Percentiles rank a stretch among this genome's conserved stretches.
These are phyloP conservation scores for Amblyornis subalaris DNA, from an alignment of 2,113 vertebrate genomes.

Conservation along the genomic window DNA sequence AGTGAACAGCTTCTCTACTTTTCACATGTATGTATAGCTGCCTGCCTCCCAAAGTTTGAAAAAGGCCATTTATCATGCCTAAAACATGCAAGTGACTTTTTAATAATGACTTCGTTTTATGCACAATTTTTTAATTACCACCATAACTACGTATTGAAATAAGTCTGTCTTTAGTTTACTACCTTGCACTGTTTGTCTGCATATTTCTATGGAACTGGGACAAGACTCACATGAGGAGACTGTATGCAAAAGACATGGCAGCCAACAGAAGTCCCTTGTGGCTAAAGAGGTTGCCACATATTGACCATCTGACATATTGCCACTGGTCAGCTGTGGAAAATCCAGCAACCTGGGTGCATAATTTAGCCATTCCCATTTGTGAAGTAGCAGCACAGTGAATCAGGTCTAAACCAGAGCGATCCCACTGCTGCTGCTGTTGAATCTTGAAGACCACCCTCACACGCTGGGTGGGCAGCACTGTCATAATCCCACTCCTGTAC, in stretches of 20 bases:
- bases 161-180: not conserved
- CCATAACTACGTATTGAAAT: not conserved
- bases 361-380: not conserved
- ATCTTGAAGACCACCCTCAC: not conserved
- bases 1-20: not conserved
- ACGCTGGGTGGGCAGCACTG: not conserved
- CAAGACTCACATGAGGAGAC: not conserved
- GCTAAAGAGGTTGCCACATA: not conserved
- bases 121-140: not conserved
- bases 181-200: not conserved
- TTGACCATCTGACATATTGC: not conserved
- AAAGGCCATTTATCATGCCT: not conserved
- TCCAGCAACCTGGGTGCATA: not conserved
- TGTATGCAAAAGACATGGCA: not conserved
- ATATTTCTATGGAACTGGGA: not conserved
- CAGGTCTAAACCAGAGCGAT: not conserved
- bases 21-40: not conserved
- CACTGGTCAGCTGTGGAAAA: not conserved
- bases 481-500: not conserved
- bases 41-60: not conserved
- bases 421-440: not conserved
- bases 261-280: not conserved
- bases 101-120: not conserved
- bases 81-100: not conserved
- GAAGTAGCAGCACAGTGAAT: not conserved